Base-by-base conservation (phyloP, 2,113 vertebrate genomes). In the Neopipo cinnamomea region DNA sequence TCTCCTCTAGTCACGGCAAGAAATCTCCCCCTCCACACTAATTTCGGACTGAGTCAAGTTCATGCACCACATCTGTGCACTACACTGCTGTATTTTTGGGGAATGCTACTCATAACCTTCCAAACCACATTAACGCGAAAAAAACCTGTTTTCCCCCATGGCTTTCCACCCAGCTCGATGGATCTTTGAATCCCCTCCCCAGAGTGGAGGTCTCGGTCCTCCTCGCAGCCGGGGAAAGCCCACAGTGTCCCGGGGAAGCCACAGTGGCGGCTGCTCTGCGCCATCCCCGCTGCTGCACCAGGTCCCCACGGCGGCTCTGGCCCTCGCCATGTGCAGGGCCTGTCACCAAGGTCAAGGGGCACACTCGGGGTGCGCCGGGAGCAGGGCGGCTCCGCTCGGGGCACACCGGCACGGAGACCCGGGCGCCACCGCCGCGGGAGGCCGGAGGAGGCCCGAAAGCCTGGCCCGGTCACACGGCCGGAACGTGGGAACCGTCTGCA, bases 131-230 rank as follows among this genome's bases (percentile, higher is more conserved):
- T 8, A 8, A 35, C 23, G 39, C 24, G 3, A 46, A 17, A 82
- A 78, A 78, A 62, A 12, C 2, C 7, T 6, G 9, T 41, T 84
- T 74, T 41, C 46, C 12, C 19, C 9, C 0, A 6, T 4, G 3
- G 65, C 41, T 84, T 89, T 75, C 41, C 5, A 2, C 31, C 24
- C 6, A 17, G 27, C 49, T 27, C 4, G 20, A 9, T 6, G 14
- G 39, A 59, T 9, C 49, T 39, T 66, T 8, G 2, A 11, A 42
- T 2, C 14, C 11, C 9, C 22, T 35, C 20, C 35, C 23, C 6
- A 4, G 11, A 7, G 0, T 3, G 10, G 31, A 53, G 23, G 13
- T n/a, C 18, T 25, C 23, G 4, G 14, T 20, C 0, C 24, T 25
- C 19, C 70, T 15, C 6, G 33, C 44, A 12, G 33, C 30, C 37